Evolutionary conservation across 1,140 invertebrate species (phyloP).

Genomic region (Contarinia nasturtii): DNA sequence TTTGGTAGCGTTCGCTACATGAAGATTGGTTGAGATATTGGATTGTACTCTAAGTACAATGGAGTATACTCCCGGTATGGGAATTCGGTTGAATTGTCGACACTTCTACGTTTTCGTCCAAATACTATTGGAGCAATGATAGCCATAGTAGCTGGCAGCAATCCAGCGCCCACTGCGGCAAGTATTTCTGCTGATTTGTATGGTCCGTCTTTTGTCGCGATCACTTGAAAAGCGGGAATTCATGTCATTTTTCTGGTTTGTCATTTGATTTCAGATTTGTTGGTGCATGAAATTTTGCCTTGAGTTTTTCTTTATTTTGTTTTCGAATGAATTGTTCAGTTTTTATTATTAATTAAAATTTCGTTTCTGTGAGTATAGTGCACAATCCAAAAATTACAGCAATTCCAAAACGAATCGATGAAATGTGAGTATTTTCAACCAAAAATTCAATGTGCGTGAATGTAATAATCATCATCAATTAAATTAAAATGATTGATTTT

Average conservation of each 20-base stretch:
- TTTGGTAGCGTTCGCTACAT: no score
- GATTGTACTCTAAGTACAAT: no score
- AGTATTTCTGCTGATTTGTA: slow-evolving; percentile 36
- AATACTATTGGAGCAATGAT: slow-evolving; percentile 59
- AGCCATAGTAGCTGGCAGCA: slow-evolving; percentile 58
- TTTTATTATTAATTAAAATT: background rate
- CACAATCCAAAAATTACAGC: no score
- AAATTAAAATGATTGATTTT: no score
- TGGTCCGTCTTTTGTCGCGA: slow-evolving; percentile 16
- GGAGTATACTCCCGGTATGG: no score
- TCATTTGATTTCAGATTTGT: slow-evolving; percentile 1
- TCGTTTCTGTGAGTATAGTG: no score
- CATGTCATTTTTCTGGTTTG: background rate
- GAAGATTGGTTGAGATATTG: no score
- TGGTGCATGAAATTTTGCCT: no score
- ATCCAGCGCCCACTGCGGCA: slow-evolving; percentile 52
- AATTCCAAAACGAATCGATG: no score
- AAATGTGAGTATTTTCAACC: no score
- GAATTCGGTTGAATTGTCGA: background rate
- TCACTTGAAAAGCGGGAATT: slow-evolving; percentile 4
- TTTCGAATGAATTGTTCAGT: background rate
- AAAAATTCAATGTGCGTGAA: no score
- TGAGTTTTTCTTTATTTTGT: background rate
- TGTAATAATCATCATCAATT: no score
- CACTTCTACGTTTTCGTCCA: slow-evolving; percentile 26